Percentiles rank a stretch among this genome's conserved stretches.
Conservation (phyloP, 2,888 invertebrate species). For the Eupithecia inturbata region DNA sequence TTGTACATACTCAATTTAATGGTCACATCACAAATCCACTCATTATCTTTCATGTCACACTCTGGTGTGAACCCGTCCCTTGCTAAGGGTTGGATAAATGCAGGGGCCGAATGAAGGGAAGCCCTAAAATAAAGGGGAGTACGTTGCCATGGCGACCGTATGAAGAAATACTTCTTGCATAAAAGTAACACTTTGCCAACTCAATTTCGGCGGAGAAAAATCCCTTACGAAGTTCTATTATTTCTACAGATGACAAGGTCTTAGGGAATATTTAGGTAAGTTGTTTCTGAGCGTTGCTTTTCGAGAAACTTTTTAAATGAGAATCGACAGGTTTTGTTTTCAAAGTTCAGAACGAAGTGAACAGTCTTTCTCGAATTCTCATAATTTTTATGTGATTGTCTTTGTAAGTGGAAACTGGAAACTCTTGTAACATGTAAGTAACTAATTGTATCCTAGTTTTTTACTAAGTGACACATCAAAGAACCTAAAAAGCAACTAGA, state of each 20-base stretch:
- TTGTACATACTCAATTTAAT: conserved; percentile 12
- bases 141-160: conserved; percentile 66
- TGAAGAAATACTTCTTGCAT: conserved; percentile 61
- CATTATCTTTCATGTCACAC: conserved; percentile 36
- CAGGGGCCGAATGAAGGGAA: conserved; percentile 61
- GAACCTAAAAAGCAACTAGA: background rate
- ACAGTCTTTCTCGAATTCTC: background rate
- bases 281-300: conserved; percentile 3
- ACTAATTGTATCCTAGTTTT: background rate
- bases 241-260: conserved; percentile 12
- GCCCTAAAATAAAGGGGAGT: conserved; percentile 77
- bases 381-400: background rate
- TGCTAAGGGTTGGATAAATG: conserved; percentile 56
- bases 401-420: background rate
- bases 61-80: conserved; percentile 62
- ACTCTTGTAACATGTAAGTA: background rate
- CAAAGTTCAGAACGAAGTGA: background rate
- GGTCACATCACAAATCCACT: conserved; percentile 4
- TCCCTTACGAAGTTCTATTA: conserved; percentile 24
- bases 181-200: conserved; percentile 60
- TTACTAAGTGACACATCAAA: background rate
- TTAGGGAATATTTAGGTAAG: conserved; percentile 14
- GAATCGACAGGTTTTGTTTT: conserved; percentile 3
- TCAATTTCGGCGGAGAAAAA: conserved; percentile 43
- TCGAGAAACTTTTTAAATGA: background rate